Base-by-base conservation (phyloP, 2,113 vertebrate species). In the Datnioides undecimradiatus region DNA sequence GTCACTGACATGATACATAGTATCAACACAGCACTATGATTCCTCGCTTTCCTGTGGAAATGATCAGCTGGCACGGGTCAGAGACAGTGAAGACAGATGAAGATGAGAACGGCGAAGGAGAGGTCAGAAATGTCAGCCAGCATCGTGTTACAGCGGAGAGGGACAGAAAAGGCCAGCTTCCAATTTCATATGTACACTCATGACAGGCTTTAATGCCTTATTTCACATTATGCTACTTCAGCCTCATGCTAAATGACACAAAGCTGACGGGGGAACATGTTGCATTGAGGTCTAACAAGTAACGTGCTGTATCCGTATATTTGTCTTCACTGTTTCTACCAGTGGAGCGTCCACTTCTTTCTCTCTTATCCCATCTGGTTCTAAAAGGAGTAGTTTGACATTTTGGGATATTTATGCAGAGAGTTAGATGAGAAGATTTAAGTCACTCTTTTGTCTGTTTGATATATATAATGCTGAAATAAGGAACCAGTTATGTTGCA, bases 81-180 rank as follows among this genome's bases (percentile, higher is more conserved):
- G 36, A 74, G 76, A 76, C n/a, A 48, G 71, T 34, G 58, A 48
- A 62, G 41, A 73, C 10, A 10, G 74, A 62, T 67, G 41, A 57
- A 84, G 71, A 80, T 57, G 27, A 74, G 57, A 29, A 59, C 36
- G 62, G 49, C 16, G 46, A 73, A 34, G 64, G 64, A 51, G 45
- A 87, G 82, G 84, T 87, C 79, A 82, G 58, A 34, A 65, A 81
- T 72, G 73, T 0, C 76, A 67, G 51, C 54, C 31, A 60, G 87
- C 55, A 25, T 81, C 54, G 13, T 27, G 63, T 82, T 86, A 79
- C 83, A 78, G 40, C 21, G 38, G 49, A 41, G 51, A 46, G 41
- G 34, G 17, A 49, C 46, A 62, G 54, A 70, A 80, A 65, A 72
- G 78, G 64, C 46, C 52, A 40, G 67, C 38, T 67, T 79, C 19